These are phyloP conservation scores for Lacerta bilineata DNA, from an alignment of 2,797 vertebrate genomes.

Conservation along the genomic window DNA sequence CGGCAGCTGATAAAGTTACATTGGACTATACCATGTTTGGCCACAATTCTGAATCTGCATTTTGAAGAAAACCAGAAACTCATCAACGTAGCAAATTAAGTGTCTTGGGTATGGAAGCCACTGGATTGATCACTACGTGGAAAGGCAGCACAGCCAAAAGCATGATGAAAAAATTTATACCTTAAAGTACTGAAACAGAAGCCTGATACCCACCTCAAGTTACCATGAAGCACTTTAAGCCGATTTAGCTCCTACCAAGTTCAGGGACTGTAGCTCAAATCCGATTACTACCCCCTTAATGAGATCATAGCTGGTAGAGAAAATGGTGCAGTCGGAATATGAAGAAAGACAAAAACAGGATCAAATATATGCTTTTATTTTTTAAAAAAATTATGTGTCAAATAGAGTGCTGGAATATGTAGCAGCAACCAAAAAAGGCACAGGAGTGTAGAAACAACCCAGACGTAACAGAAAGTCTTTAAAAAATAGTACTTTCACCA, in stretches of 20 bases:
- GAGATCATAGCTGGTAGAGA: background rate
- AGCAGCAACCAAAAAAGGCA: conserved; percentile 68
- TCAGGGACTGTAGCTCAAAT: background rate
- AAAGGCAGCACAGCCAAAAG: background rate
- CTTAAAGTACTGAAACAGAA: background rate
- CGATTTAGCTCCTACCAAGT: no score
- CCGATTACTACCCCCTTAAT: background rate
- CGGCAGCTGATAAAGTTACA: background rate
- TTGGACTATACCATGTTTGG: background rate
- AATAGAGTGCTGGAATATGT: conserved; percentile 57
- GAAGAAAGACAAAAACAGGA: conserved; percentile 6
- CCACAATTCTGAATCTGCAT: background rate
- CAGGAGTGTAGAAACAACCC: conserved; percentile 55
- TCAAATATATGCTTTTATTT: conserved; percentile 61
- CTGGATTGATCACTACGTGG: background rate
- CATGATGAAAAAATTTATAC: background rate
- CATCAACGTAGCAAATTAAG: background rate
- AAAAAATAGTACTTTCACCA: conserved; percentile 45
- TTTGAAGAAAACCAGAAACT: background rate
- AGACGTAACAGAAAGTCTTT: conserved; percentile 39
- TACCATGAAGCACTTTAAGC: background rate
- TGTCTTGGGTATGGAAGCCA: background rate
- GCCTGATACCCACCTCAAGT: background rate
- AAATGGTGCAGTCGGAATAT: conserved; percentile 7
- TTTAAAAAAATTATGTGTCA: conserved; percentile 55